These are phyloP conservation scores for Sminthopsis crassicaudata DNA, from an alignment of 2,113 vertebrate genomes.

Conservation along the genomic window DNA sequence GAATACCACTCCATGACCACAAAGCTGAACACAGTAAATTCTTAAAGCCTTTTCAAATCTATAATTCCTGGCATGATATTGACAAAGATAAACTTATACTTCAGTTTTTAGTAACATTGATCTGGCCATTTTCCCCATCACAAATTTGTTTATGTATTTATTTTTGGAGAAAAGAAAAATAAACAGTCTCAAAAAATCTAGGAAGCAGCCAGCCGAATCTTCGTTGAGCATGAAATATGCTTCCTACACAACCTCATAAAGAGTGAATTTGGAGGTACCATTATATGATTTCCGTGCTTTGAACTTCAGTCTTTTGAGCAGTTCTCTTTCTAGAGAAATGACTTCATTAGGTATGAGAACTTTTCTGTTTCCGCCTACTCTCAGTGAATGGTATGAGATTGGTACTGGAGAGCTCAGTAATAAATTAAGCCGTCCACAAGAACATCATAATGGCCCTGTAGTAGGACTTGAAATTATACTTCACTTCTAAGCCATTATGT, in stretches of 20 bases:
- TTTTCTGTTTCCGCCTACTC: background rate
- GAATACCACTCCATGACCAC: background rate
- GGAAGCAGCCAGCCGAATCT: background rate
- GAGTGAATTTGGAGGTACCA: background rate
- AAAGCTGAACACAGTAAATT: background rate
- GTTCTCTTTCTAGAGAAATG: constrained; percentile 46
- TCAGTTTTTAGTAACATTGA: background rate
- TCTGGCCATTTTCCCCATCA: background rate
- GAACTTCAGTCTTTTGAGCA: constrained; percentile 40
- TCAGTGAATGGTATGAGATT: constrained; percentile 16
- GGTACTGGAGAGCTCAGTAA: constrained; percentile 15
- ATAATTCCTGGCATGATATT: background rate
- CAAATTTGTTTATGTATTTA: background rate
- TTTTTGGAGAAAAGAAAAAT: background rate
- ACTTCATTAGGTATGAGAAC: constrained; percentile 37
- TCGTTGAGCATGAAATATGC: background rate
- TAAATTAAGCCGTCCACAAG: constrained; percentile 23
- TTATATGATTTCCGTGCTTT: background rate
- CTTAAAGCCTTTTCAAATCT: background rate
- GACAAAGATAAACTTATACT: background rate
- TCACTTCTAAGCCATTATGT: constrained; percentile 43
- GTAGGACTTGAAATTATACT: constrained; percentile 51
- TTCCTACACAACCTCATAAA: background rate
- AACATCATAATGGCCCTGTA: background rate
- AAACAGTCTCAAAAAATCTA: constrained; percentile 16